Evolutionary conservation across 35 echinoderm and acorn worm species (phyloP).

Genomic region (Apostichopus californicus): DNA sequence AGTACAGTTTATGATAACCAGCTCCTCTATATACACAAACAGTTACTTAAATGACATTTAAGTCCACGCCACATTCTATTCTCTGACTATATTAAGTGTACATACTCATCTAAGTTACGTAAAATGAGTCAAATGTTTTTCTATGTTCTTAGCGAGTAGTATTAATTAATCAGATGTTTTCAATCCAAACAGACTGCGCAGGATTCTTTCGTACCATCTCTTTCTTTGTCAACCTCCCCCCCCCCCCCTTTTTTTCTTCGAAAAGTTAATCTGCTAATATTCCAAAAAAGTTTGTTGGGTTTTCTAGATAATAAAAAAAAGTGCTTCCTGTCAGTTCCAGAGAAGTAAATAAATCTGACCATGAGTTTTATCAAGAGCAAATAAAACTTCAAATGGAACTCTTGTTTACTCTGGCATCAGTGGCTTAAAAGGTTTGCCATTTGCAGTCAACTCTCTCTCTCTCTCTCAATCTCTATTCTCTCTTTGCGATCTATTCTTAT

Average conservation of each 20-base stretch:
- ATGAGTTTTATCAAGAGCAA: background rate
- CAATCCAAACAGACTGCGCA: too few species aligned
- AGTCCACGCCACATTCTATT: too few species aligned
- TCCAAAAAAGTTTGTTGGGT: background rate
- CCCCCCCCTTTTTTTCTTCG: background rate
- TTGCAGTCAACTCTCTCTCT: background rate
- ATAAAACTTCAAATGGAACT: slow-evolving; percentile 1
- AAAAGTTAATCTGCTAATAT: background rate
- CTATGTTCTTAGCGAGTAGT: too few species aligned
- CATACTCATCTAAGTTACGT: too few species aligned
- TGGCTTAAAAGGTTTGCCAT: background rate
- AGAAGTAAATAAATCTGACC: background rate
- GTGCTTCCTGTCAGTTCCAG: background rate
- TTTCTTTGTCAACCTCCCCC: background rate
- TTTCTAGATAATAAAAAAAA: background rate
- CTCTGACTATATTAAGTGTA: too few species aligned
- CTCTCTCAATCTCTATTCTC: background rate
- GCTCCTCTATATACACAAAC: too few species aligned
- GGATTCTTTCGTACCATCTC: background rate
- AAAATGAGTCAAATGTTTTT: too few species aligned
- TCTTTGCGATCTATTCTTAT: background rate
- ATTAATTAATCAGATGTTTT: too few species aligned
- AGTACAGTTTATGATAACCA: too few species aligned
- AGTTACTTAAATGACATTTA: too few species aligned
- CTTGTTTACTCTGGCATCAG: background rate